Evolutionary conservation across 2,797 vertebrate species (phyloP), one percentile per base, ranked within the genome.

Genomic region (Lithobates pipiens): DNA sequence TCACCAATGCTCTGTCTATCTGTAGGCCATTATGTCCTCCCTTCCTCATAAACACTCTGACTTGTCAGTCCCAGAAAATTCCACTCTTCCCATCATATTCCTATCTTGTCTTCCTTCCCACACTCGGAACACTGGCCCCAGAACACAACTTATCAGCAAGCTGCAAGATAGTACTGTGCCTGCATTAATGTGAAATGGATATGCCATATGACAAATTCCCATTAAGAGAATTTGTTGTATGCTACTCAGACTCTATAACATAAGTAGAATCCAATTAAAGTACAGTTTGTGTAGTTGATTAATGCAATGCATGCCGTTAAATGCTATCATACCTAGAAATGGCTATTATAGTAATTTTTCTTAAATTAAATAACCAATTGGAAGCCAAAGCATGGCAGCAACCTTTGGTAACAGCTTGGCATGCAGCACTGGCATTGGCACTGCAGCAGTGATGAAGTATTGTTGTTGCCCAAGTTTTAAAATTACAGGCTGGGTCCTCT

Each of bases 41-140:
- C 81, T 88, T 61, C 88, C 86, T 89, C 85, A 88, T 84, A 89
- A 89, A 88, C 89, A 88, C 75, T 85, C 32, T 13, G 88, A 76
- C 57, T 77, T 88, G 78, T 89, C 1, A 80, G 86, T 54, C 73
- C 85, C 77, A 86, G 85, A 29, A 57, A 57, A 89, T 88, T 90
- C 84, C 86, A 82, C 54, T 16, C 67, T 63, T 72, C 36, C 76
- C 46, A 72, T 78, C 39, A 67, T 70, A 36, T 84, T 44, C 50
- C n/a, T 79, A 46, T 68, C 61, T 80, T 34, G 70, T 57, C 70
- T 85, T 25, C 71, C 23, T 85, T 74, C 84, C 77, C 84, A 80
- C 71, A 80, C 65, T 36, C 29, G 10, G 18, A 57, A 72, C 50
- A 61, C 63, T 36, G 32, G 72, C 77, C 71, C 8, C 61, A 75